These are phyloP conservation scores for Progne subis DNA, from an alignment of 2,113 vertebrate genomes.

Conservation along the genomic window DNA sequence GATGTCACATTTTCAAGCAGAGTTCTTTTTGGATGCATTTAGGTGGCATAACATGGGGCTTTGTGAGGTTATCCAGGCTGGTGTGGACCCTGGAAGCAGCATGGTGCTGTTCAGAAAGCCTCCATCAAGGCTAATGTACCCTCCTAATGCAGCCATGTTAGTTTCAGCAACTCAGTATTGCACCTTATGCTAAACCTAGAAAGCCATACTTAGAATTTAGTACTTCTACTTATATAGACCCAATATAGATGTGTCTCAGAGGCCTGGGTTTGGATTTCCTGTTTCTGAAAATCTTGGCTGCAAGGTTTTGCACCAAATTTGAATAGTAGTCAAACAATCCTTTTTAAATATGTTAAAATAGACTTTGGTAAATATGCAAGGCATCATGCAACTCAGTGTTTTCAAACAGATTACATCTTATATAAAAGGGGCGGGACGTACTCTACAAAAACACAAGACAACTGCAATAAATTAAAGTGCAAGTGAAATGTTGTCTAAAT, in stretches of 20 bases:
- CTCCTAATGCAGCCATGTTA: neutral
- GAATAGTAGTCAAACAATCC: neutral
- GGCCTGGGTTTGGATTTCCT: neutral
- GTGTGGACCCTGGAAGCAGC: neutral
- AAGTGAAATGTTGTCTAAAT: neutral
- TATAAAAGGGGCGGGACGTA: neutral
- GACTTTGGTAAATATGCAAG: neutral
- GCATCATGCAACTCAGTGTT: neutral
- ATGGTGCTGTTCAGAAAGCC: neutral
- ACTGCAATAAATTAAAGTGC: neutral
- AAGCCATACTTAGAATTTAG: neutral
- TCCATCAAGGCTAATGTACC: neutral
- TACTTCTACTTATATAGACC: neutral
- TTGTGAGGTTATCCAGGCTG: neutral
- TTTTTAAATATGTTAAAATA: neutral
- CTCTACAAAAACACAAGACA: neutral
- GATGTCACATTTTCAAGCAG: neutral
- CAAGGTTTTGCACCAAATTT: neutral
- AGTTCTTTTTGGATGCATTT: neutral
- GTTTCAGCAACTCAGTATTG: neutral
- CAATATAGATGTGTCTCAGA: neutral
- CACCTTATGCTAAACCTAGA: neutral
- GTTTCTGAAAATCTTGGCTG: neutral
- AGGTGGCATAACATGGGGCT: fast-evolving
- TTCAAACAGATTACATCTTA: neutral